Percentiles rank a stretch among this genome's conserved stretches.
Evolutionary conservation across 1,140 invertebrate genomes (phyloP).

Genomic region (Coptotermes formosanus): DNA sequence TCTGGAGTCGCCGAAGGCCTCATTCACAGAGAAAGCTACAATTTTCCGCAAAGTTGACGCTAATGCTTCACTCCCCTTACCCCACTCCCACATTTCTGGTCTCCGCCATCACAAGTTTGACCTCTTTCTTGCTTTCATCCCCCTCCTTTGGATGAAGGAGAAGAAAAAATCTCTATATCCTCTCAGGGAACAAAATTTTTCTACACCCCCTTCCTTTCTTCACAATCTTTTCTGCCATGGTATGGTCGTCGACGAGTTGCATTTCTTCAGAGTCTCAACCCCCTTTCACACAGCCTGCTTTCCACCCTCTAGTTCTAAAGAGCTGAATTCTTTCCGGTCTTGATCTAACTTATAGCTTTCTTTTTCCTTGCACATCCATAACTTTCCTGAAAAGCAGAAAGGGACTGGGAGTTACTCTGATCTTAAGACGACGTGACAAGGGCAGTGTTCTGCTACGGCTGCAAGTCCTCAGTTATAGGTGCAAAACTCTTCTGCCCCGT

Average conservation of each 20-base stretch:
- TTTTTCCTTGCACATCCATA: constrained; percentile 22
- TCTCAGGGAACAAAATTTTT: constrained; percentile 25
- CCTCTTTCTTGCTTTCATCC: not conserved
- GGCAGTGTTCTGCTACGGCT: too few species aligned
- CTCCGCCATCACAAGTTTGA: constrained; percentile 17
- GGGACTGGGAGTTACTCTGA: not conserved
- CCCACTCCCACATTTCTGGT: not conserved
- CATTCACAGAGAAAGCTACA: constrained; percentile 10
- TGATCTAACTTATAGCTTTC: constrained; percentile 29
- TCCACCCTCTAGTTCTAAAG: constrained; percentile 25
- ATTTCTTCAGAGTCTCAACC: constrained; percentile 18
- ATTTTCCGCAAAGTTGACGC: constrained; percentile 32
- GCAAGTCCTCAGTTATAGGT: too few species aligned
- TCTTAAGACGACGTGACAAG: not conserved
- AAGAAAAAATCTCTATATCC: constrained; percentile 24
- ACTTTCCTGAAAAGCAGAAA: not conserved
- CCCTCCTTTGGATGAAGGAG: not conserved
- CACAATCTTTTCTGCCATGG: constrained; percentile 22
- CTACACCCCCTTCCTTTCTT: constrained; percentile 25
- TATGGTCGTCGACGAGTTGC: not conserved
- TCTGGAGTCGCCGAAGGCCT: not conserved
- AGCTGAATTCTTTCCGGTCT: constrained; percentile 27
- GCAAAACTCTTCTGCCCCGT: too few species aligned
- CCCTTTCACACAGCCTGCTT: not conserved
- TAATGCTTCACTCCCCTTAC: constrained; percentile 18